Evolutionary conservation across 2,113 vertebrate species (phyloP), one percentile per base, ranked within the genome.

Genomic region (Salvelinus alpinus): DNA sequence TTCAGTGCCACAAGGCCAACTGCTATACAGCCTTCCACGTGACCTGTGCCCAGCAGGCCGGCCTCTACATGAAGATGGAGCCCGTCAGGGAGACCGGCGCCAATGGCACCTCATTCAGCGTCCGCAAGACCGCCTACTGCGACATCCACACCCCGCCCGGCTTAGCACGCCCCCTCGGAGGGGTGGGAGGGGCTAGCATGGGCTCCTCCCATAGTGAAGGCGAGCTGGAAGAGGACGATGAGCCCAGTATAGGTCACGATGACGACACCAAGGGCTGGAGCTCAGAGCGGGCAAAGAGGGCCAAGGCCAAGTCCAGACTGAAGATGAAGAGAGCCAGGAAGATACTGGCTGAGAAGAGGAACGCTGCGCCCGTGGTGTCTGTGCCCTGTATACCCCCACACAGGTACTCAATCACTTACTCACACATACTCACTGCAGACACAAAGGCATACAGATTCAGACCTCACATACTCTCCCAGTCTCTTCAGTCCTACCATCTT

Each of bases 31-130:
- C 98, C 80, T 99, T 99, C 93, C 98, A 99, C 0, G 98, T 99
- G 80, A 99, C 97, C 22, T 99, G 98, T 0, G 98, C 98, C 27
- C 98, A 99, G 92, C 98, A 99, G 91, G 98, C 98, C 0, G 97
- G 97, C 76, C 95, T 99, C 18, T 99, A 99, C 85, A 99, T 99
- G 98, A 99, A 99, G 86, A 99, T 99, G 98, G 98, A 99, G 89
- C 98, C 98, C 0, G 97, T 99, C 81, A 91, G 97, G 47, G 98
- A 99, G 90, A 99, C 96, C 0, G 96, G 98, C 0, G 97, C 97
- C 83, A 98, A 99, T 0, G 98, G 97, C 18, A 99, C 98, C 24
- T 99, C 98, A 6, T 99, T 99, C 86, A 99, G 97, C 0, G 98
- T 99, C 75, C 96, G 98, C 64, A 99, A 99, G 90, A 99, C 98